Evolutionary conservation across 2,888 invertebrate genomes (phyloP).

Genomic region (Peribatodes rhomboidaria): DNA sequence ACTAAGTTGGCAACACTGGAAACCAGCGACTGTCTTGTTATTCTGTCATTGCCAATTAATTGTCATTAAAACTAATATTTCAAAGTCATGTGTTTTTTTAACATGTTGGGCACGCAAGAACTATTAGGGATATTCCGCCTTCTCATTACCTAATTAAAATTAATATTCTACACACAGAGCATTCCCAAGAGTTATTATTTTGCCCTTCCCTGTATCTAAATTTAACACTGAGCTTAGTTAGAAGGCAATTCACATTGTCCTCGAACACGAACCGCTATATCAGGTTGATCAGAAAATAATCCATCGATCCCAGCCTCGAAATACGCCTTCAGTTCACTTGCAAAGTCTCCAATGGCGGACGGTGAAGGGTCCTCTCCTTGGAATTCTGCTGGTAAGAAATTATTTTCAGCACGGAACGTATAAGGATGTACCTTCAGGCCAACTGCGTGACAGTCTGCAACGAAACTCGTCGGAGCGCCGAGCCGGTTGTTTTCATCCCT

Average conservation of each 20-base stretch:
- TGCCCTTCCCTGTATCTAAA: too few species aligned
- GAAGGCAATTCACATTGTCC: conserved; percentile 33
- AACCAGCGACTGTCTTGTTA: neutral
- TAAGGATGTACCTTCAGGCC: conserved; percentile 78
- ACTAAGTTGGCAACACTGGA: neutral
- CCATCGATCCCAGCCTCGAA: conserved; percentile 76
- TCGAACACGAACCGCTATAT: conserved; percentile 62
- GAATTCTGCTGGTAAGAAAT: conserved; percentile 71
- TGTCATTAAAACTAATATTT: neutral
- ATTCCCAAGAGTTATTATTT: too few species aligned
- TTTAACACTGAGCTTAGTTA: neutral
- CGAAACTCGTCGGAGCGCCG: conserved; percentile 67
- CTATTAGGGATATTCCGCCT: neutral
- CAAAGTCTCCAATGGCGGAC: conserved; percentile 64
- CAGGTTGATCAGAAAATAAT: conserved; percentile 78
- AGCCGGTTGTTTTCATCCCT: conserved; percentile 64
- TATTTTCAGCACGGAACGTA: conserved; percentile 78
- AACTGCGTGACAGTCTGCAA: conserved; percentile 69
- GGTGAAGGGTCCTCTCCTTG: conserved; percentile 55
- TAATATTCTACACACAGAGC: too few species aligned
- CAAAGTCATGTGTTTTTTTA: neutral
- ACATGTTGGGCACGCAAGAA: neutral
- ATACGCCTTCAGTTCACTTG: conserved; percentile 69
- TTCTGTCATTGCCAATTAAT: too few species aligned
- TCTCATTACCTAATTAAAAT: too few species aligned